Base-by-base conservation (phyloP, 2,113 vertebrate species). In the Leuciscus idus region DNA sequence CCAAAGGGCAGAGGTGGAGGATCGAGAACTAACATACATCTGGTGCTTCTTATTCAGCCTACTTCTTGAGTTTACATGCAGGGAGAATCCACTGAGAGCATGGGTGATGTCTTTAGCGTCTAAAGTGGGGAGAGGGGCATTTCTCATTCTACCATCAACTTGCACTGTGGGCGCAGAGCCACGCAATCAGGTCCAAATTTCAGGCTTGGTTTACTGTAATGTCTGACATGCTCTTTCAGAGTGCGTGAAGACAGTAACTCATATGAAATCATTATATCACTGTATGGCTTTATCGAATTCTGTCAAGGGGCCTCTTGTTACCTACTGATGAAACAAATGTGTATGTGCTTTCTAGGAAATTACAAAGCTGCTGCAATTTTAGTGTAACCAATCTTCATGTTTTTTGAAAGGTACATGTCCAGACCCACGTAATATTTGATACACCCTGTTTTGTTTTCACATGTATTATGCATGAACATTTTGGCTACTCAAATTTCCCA, bases 121-220 rank as follows among this genome's bases (percentile, higher is more conserved):
- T 86, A 75, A 84, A 39, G 4, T 61, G 75, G 10, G 33, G 88
- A 62, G 77, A 39, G 88, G n/a, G 75, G 83, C 62, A 61, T 84
- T 62, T 64, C 90, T 93, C 92, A 93, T 90, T 94, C 92, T 94
- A 93, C 92, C 93, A 95, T 94, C 93, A 94, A 93, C 90, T 93
- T 83, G 21, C 84, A 74, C 75, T 77, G 79, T 81, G 52, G 88
- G 92, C 91, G 33, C 55, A 36, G 70, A 84, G 88, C 88, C 88
- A 86, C 43, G 83, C 87, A 93, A 94, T 94, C 93, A 94, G 86
- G 80, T 90, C 88, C 81, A 86, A 89, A 92, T 92, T 92, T 91
- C 90, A 93, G 88, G 91, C 91, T 89, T 80, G 89, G 91, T 92
- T 93, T 89, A 85, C 86, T 50, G 85, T 68, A 46, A 74, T 72